Conservation (phyloP, 2,113 vertebrate species). For the Glaucidium brasilianum region DNA sequence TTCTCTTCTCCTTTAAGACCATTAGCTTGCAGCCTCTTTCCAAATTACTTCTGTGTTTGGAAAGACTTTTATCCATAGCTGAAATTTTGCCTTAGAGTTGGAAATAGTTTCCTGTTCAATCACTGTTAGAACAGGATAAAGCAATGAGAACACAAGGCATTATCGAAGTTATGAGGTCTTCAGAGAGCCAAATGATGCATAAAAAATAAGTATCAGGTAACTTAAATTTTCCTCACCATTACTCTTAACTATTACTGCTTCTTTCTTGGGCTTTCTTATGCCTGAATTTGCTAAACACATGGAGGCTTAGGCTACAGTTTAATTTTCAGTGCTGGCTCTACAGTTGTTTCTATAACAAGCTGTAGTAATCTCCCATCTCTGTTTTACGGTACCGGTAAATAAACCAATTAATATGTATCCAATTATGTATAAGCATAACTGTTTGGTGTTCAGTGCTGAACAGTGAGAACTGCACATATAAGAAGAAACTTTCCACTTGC, state of each 20-base stretch:
- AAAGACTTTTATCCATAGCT: not conserved
- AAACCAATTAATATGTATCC: not conserved
- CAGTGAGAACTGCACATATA: accelerated
- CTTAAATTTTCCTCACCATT: not conserved
- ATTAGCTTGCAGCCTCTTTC: not conserved
- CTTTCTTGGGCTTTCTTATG: not conserved
- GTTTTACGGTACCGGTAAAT: not conserved
- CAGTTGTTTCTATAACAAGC: not conserved
- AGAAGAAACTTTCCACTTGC: not conserved
- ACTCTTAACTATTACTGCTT: not conserved
- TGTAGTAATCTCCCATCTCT: not conserved
- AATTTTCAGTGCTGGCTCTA: not conserved
- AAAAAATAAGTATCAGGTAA: not conserved
- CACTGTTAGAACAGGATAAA: not conserved
- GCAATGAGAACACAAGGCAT: not conserved
- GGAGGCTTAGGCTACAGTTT: not conserved
- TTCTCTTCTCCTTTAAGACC: not conserved
- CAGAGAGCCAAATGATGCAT: not conserved
- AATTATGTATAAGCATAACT: not conserved
- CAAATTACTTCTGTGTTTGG: not conserved
- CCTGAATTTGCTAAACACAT: not conserved
- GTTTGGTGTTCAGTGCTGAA: not conserved
- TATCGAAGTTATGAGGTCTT: not conserved
- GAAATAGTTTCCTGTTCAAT: not conserved
- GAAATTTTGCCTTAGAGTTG: not conserved